Percentiles rank a stretch among this genome's conserved stretches.
Evolutionary conservation across 2,888 invertebrate species (phyloP).

Genomic region (Ectemnius cavifrons): DNA sequence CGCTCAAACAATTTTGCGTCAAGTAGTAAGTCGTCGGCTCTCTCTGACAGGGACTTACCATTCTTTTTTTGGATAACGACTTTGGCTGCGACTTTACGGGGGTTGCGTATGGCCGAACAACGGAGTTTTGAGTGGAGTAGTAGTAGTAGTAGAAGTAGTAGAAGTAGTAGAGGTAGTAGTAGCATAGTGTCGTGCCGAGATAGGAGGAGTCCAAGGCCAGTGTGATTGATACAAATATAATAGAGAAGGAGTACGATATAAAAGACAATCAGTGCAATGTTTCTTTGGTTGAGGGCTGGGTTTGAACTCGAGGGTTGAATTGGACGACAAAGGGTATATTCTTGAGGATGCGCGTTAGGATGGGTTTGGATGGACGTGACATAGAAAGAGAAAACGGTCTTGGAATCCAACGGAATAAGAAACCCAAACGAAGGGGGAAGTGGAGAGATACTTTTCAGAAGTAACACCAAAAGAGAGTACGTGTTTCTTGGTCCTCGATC

Average conservation of each 20-base stretch:
- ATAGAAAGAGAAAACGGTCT: slow-evolving; percentile 39
- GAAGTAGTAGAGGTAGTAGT: slow-evolving; percentile 73
- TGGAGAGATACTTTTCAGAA: slow-evolving; percentile 14
- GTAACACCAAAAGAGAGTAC: slow-evolving; percentile 32
- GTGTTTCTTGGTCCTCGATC: slow-evolving; percentile 21
- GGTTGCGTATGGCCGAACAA: slow-evolving; percentile 76
- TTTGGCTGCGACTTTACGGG: slow-evolving; percentile 78
- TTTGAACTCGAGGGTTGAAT: slow-evolving; percentile 9
- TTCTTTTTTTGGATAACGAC: slow-evolving; percentile 79
- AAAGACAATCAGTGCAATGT: slow-evolving; percentile 76
- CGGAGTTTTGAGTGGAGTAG: slow-evolving; percentile 76
- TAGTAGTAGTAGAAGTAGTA: slow-evolving; percentile 66
- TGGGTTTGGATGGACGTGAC: slow-evolving; percentile 37
- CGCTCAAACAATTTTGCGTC: slow-evolving; percentile 65
- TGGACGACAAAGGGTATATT: slow-evolving; percentile 6
- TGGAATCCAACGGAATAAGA: slow-evolving; percentile 38
- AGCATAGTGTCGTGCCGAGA: slow-evolving; percentile 78
- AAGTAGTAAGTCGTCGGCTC: slow-evolving; percentile 75
- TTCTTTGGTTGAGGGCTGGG: slow-evolving; percentile 29
- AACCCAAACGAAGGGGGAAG: slow-evolving; percentile 21
- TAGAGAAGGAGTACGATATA: slow-evolving; percentile 77
- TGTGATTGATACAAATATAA: slow-evolving; percentile 78
- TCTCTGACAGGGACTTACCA: slow-evolving; percentile 76
- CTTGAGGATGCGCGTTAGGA: too few relatives aligned
- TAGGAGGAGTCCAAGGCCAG: slow-evolving; percentile 78